A percentile compares a stretch with the other conserved stretches of the same genome.
Evolutionary conservation across 2,888 invertebrate genomes (phyloP).

Genomic region (Synanthedon andrenaeformis): DNA sequence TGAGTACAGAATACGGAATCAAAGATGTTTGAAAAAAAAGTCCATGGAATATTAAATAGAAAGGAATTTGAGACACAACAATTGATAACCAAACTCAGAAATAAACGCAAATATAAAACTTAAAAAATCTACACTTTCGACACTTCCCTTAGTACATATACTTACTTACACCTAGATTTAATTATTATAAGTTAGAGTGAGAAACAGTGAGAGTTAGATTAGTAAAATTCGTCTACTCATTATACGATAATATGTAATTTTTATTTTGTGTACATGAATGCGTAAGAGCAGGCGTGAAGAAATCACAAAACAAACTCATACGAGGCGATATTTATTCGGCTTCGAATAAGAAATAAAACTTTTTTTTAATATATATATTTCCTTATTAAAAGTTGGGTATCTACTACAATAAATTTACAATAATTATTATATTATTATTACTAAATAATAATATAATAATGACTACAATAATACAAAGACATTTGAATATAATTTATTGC

Average conservation of each 20-base stretch:
- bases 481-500: no score
- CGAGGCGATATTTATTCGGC: constrained; percentile 8
- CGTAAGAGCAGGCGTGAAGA: constrained; percentile 29
- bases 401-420: no score
- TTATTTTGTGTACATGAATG: constrained; percentile 44
- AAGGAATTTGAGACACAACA: no score
- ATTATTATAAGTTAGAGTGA: constrained; percentile 39
- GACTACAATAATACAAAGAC: no score
- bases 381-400: not conserved
- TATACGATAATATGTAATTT: constrained; percentile 7
- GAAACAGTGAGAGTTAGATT: constrained; percentile 48
- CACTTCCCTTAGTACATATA: constrained; percentile 20
- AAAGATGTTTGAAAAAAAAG: no score
- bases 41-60: no score
- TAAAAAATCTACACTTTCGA: constrained; percentile 15
- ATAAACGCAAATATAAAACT: not conserved
- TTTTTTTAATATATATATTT: not conserved
- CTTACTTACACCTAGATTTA: constrained; percentile 25
- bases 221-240: constrained; percentile 47
- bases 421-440: no score
- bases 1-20: no score
- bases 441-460: no score
- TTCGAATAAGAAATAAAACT: not conserved
- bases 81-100: no score
- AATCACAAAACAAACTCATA: constrained; percentile 11